These are phyloP conservation scores for Thalassoma bifasciatum DNA, from an alignment of 2,113 vertebrate species.

Conservation along the genomic window DNA sequence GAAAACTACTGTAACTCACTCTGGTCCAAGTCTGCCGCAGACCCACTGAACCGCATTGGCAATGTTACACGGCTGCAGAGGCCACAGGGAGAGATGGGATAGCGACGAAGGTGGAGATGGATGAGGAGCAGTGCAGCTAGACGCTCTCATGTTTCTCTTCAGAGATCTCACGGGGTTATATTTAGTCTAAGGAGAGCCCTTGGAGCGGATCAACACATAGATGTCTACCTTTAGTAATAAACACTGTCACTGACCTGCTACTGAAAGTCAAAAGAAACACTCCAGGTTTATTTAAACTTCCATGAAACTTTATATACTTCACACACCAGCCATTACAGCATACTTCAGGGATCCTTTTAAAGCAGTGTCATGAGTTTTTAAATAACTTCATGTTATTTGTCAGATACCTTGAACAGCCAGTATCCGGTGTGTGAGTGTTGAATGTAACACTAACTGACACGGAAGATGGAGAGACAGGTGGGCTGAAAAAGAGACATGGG, in stretches of 20 bases:
- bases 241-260: constrained; percentile 68
- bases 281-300: constrained; percentile 38
- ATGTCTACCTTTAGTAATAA: constrained; percentile 71
- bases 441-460: constrained; percentile 42
- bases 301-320: constrained; percentile 29
- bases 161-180: constrained; percentile 72
- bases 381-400: constrained; percentile 24
- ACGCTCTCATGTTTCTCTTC: constrained; percentile 72
- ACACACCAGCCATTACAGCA: constrained; percentile 27
- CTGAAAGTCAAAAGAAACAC: constrained; percentile 47
- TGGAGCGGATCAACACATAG: constrained; percentile 65
- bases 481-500: constrained; percentile 48
- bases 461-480: constrained; percentile 69
- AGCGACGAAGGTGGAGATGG: constrained; percentile 62
- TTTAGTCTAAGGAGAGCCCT: constrained; percentile 78
- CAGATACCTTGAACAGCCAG: constrained; percentile 26
- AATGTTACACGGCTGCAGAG: constrained; percentile 15
- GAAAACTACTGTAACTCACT: constrained; percentile 66
- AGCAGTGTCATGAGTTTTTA: constrained; percentile 16
- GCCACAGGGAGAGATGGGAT: constrained; percentile 41
- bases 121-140: constrained; percentile 48
- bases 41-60: constrained; percentile 42
- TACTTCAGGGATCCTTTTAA: constrained; percentile 17
- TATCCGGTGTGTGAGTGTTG: constrained; percentile 18
- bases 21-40: constrained; percentile 28